phyloP scores from a whole-genome alignment of 2,113 vertebrate species.

The Eurypyga helias region DNA sequence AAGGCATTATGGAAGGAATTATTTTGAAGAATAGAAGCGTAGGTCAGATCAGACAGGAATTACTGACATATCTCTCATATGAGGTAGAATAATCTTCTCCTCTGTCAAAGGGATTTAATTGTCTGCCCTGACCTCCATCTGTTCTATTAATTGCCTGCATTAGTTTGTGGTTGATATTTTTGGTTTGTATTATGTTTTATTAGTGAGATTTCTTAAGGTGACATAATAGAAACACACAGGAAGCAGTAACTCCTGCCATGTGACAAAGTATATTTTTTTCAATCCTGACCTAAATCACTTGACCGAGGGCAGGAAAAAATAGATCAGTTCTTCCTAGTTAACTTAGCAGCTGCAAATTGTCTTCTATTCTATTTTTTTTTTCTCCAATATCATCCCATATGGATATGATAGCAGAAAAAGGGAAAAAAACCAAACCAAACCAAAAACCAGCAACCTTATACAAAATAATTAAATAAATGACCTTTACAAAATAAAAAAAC shows the following conservation, averaged over 20 bases:
- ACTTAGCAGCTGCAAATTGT: neutral
- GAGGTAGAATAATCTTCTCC: slow-evolving; percentile 44
- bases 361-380: neutral
- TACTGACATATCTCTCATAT: slow-evolving; percentile 34
- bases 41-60: slow-evolving; percentile 44
- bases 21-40: slow-evolving; percentile 33
- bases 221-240: neutral
- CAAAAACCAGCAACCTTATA: neutral
- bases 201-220: slow-evolving; percentile 12
- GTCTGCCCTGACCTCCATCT: slow-evolving; percentile 41
- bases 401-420: neutral
- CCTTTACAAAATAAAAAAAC: neutral
- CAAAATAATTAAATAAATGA: neutral
- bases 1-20: slow-evolving; percentile 13
- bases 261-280: neutral
- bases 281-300: slow-evolving; percentile 10
- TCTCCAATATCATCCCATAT: neutral
- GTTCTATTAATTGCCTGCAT: slow-evolving; percentile 46
- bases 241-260: neutral
- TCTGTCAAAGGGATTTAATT: slow-evolving; percentile 44
- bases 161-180: slow-evolving; percentile 41
- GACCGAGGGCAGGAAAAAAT: neutral
- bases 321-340: neutral
- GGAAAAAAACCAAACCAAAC: neutral
- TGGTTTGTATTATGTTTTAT: slow-evolving; percentile 25